These are phyloP conservation scores for Amitus sp. DNA, from an alignment of 2,888 invertebrate genomes.

Conservation along the genomic window DNA sequence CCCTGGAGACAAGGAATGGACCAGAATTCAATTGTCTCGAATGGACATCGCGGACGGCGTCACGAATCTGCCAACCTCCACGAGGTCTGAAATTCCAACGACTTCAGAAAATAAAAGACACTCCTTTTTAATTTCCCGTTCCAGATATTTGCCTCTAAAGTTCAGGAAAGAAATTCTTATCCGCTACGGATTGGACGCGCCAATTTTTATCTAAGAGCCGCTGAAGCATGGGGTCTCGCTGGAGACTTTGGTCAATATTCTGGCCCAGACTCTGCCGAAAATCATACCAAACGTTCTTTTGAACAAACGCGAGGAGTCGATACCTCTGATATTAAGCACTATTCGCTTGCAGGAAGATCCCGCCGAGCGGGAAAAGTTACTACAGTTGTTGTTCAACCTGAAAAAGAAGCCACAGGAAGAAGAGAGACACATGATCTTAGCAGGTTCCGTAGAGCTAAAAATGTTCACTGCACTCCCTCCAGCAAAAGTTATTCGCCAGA, in stretches of 20 bases:
- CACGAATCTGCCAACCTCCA: slow-evolving; percentile 38
- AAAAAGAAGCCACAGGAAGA: slow-evolving; percentile 77
- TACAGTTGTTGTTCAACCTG: slow-evolving; percentile 76
- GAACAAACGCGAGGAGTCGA: slow-evolving; percentile 76
- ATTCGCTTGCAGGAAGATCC: slow-evolving; percentile 71
- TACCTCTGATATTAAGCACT: slow-evolving; percentile 73
- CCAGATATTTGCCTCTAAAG: slow-evolving; percentile 67
- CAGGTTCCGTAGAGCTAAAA: too few species aligned
- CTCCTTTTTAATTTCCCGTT: slow-evolving; percentile 3
- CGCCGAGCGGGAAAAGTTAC: slow-evolving; percentile 71
- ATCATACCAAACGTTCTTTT: slow-evolving; percentile 76
- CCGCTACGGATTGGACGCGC: slow-evolving; percentile 65
- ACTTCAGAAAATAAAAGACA: not conserved
- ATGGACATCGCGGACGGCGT: slow-evolving; percentile 50
- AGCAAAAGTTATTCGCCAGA: too few species aligned
- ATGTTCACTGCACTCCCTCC: too few species aligned
- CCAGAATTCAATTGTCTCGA: slow-evolving; percentile 61
- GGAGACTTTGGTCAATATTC: slow-evolving; percentile 67
- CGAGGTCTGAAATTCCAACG: slow-evolving; percentile 32
- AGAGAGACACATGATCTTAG: slow-evolving; percentile 71
- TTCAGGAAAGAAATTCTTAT: slow-evolving; percentile 70
- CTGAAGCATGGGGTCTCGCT: slow-evolving; percentile 60
- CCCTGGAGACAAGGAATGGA: slow-evolving; percentile 65
- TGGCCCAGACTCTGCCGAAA: slow-evolving; percentile 70
- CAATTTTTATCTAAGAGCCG: slow-evolving; percentile 60